Percentiles rank a stretch among this genome's conserved stretches.
These are phyloP conservation scores for Harmothoe impar DNA, from an alignment of 2,888 invertebrate species.

Conservation along the genomic window DNA sequence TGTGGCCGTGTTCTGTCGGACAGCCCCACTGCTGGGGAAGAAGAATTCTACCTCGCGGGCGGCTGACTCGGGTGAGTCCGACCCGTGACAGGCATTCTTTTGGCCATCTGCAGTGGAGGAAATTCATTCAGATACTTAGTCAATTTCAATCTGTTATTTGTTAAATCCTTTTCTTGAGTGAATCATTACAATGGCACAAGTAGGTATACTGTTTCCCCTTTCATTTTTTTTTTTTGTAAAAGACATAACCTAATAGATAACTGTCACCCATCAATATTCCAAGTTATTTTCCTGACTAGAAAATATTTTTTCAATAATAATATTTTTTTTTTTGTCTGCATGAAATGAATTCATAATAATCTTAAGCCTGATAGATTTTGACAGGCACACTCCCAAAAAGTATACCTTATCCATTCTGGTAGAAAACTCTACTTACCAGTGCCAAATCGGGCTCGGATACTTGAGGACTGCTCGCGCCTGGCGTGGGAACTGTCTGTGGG, in stretches of 20 bases:
- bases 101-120: conserved; percentile 76
- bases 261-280: too few species aligned
- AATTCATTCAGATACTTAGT: too few species aligned
- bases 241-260: too few species aligned
- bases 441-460: conserved; percentile 80
- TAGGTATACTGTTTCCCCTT: too few species aligned
- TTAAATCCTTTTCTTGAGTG: neutral
- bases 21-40: conserved; percentile 82
- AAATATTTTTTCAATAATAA: too few species aligned
- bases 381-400: too few species aligned
- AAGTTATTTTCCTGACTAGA: too few species aligned
- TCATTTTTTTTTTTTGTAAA: too few species aligned
- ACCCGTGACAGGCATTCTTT: conserved; percentile 86
- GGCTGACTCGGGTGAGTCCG: conserved; percentile 86
- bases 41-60: conserved; percentile 84
- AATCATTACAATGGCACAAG: neutral
- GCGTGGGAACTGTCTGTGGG: conserved; percentile 80
- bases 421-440: conserved; percentile 73
- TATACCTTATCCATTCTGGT: too few species aligned
- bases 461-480: conserved; percentile 75
- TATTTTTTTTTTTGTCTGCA: too few species aligned
- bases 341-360: too few species aligned
- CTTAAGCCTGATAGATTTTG: too few species aligned
- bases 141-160: neutral
- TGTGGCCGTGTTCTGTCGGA: conserved; percentile 80